These are phyloP conservation scores for Philopotamus ludificatus DNA, from an alignment of 1,140 invertebrate species.

Conservation along the genomic window DNA sequence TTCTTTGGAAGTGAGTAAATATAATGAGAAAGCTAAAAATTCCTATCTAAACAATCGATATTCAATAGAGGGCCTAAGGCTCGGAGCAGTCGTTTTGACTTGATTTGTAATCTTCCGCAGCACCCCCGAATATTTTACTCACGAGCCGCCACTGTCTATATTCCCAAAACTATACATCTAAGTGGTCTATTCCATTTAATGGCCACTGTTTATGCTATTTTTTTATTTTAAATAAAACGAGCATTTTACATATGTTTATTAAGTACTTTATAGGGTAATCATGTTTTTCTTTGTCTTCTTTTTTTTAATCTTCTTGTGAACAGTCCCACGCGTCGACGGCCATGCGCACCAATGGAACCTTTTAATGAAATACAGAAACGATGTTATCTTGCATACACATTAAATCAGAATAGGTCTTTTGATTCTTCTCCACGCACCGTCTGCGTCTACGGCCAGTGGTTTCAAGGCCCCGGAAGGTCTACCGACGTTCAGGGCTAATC, in stretches of 20 bases:
- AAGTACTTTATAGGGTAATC: background rate
- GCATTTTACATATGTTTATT: background rate
- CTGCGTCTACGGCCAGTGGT: conserved; percentile 1
- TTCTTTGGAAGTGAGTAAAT: no score
- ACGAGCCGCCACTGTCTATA: no score
- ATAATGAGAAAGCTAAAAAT: no score
- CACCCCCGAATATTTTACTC: no score
- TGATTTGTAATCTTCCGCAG: no score
- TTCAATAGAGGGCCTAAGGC: no score
- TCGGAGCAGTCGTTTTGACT: no score
- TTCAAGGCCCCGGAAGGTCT: conserved; percentile 7
- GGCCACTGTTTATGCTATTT: no score
- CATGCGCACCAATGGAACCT: background rate
- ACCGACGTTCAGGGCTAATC: background rate
- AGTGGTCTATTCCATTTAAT: no score
- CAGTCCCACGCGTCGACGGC: conserved; percentile 8
- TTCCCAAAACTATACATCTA: no score
- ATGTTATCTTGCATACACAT: conserved; percentile 10
- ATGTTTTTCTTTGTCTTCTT: background rate
- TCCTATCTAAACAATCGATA: no score
- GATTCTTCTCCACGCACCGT: conserved; percentile 1
- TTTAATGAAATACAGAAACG: conserved; percentile 4
- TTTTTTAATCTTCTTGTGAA: background rate
- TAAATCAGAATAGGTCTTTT: background rate
- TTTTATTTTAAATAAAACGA: no score